Evolutionary conservation across 2,888 invertebrate species (phyloP), one percentile per base, ranked within the genome.

Genomic region (Phyto melanocephala): DNA sequence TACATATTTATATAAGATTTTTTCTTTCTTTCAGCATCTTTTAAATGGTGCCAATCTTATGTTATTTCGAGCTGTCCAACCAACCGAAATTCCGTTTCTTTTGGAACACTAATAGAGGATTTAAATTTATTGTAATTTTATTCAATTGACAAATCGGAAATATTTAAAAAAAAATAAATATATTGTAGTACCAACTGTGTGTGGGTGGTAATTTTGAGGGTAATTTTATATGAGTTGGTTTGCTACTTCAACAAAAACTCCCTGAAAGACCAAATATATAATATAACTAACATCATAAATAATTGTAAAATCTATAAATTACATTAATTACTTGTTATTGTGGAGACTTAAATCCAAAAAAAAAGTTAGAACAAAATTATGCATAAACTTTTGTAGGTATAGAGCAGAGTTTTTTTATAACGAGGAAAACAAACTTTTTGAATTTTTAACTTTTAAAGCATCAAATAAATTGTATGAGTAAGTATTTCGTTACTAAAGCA

Each of bases 111-210:
- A 28, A 28, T 72, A 68, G 68, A 68, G 67, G 76, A 68, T 72
- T 77, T 42, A 42, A 80, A 83, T 83, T 88, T 87, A 87, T 86
- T 86, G 88, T 86, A 87, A 88, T 89, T 89, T 88, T 88, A 89
- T 89, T 89, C 88, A 89, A 89, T 89, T 89, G 88, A 88, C 88
- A 89, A 89, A 88, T 89, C 88, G 89, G 88, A 89, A 88, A 83
- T 79, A 74, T 81, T 84, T 78, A 79, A 77, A 84, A 68, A 77
- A 62, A 68, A 56, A 56, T 81, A 65, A 45, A 70, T 40, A 75
- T 84, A 82, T 84, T 81, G 67, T 77, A 75, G 63, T 80, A 75
- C 62, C 74, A 56, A 79, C 40, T 74, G 33, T 56, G 74, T 67
- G 72, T 79, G 75, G 79, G 75, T 75, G 82, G 82, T 54, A 79